phyloP scores from a whole-genome alignment of 2,113 vertebrate species.

The Macrotus californicus region DNA sequence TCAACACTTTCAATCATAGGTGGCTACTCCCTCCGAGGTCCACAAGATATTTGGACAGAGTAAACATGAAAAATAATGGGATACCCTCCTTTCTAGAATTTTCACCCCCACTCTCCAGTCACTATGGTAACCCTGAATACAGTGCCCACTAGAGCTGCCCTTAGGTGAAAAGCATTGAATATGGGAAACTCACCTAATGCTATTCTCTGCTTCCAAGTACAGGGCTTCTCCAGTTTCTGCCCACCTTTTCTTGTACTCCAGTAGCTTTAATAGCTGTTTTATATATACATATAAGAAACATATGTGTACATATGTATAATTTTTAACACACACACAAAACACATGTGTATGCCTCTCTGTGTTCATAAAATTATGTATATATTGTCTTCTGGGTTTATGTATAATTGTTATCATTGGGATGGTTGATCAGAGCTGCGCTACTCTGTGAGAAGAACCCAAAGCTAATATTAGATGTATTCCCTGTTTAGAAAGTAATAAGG shows the following conservation, averaged over 20 bases:
- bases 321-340: background rate
- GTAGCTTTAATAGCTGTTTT: background rate
- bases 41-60: background rate
- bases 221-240: background rate
- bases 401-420: background rate
- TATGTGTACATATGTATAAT: background rate
- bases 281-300: background rate
- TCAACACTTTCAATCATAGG: too few relatives aligned
- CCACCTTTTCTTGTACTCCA: background rate
- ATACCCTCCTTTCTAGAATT: background rate
- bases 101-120: background rate
- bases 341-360: background rate
- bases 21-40: background rate
- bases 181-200: background rate
- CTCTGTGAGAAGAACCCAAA: background rate
- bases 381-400: background rate
- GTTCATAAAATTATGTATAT: background rate
- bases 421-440: background rate
- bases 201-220: background rate
- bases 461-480: background rate
- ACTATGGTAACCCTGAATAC: background rate
- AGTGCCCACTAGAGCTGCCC: background rate
- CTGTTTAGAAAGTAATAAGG: background rate
- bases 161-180: background rate
- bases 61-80: background rate